These are phyloP conservation scores for Alfaro cultratus DNA, from an alignment of 2,797 vertebrate genomes.

Conservation along the genomic window DNA sequence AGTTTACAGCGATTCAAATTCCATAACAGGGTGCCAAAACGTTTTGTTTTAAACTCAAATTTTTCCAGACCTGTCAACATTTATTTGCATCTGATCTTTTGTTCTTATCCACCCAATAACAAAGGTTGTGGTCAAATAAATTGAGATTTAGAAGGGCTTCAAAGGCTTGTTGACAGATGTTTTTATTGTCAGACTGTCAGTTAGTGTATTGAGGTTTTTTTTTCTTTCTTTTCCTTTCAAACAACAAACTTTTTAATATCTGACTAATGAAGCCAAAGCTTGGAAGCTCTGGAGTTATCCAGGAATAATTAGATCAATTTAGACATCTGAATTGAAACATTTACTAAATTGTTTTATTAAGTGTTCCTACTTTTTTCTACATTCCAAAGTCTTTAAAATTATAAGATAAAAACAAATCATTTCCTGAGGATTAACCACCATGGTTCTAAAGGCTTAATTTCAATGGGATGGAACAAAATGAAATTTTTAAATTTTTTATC, in stretches of 20 bases:
- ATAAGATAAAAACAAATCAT: not conserved
- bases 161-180: not conserved
- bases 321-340: not conserved
- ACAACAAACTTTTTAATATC: not conserved
- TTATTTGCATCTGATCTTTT: not conserved
- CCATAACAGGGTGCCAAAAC: not conserved
- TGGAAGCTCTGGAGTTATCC: not conserved
- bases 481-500: not conserved
- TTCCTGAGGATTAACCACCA: not conserved
- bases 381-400: not conserved
- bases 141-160: not conserved
- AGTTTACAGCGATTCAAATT: constrained; percentile 23
- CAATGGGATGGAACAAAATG: not conserved
- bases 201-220: not conserved
- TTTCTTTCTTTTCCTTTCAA: too few relatives aligned
- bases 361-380: not conserved
- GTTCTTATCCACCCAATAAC: not conserved
- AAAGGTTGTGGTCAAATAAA: not conserved
- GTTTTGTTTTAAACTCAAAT: not conserved
- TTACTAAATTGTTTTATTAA: not conserved
- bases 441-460: not conserved
- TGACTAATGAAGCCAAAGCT: not conserved
- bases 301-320: not conserved
- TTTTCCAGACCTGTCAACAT: not conserved
- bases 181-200: not conserved